Evolutionary conservation across 1,140 invertebrate genomes (phyloP), one percentile per base, ranked within the genome.

Genomic region (Magallana gigas): DNA sequence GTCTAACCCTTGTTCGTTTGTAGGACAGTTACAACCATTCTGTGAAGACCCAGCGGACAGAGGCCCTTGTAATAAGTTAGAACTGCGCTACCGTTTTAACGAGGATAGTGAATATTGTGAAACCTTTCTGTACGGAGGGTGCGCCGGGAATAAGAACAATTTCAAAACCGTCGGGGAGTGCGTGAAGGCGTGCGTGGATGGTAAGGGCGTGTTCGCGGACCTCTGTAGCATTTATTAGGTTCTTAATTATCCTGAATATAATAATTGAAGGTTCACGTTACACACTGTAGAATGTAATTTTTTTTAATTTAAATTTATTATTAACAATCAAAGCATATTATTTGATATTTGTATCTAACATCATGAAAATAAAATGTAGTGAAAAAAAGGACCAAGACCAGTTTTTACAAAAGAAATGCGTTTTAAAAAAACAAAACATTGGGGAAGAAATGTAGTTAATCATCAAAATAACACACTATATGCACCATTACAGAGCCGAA

Each of bases 1-100:
- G 36, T 48, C 36, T 48, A 48, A 76, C 68, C 68, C 68, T 23
- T 76, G 18, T 83, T 18, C 81, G 57, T 57, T 83, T 83, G n/a
- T 57, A 83, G 81, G 81, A 57, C 81, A 83, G 81, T 58, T 83
- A 48, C 81, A 83, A 48, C 81, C 81, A 14, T 83, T 83, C 57
- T 83, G 81, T 57, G 81, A 83, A 5, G 56, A 57, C 8, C 81
- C 81, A 1, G 81, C 81, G 14, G 81, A 83, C 48, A 12, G 81
- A 16, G 81, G 81, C 12, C 81, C 56, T 6, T 83, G 81, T 83
- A 83, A 83, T 56, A 83, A 83, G 18, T 16, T 83, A 23, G 81
- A 83, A 29, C 81, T 83, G 81, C 48, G 81, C 5, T 83, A 83
- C 48, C 36, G 81, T 1, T 83, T 83, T 58, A 83, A 58, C 18